Evolutionary conservation across 2,888 invertebrate genomes (phyloP).

Genomic region (Nomada fucata): DNA sequence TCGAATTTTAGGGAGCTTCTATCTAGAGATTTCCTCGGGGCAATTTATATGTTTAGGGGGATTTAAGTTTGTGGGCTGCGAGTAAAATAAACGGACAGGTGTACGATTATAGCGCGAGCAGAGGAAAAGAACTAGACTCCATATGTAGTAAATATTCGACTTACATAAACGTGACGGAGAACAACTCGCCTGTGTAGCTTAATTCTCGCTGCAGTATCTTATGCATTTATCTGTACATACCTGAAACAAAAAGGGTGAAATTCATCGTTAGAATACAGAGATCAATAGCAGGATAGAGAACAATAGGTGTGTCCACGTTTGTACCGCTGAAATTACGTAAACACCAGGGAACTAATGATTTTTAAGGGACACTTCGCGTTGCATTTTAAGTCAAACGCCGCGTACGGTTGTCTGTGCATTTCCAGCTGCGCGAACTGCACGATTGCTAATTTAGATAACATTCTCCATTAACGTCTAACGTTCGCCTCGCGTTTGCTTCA

Average conservation of each 20-base stretch:
- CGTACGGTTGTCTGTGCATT: neutral
- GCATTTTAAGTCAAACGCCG: neutral
- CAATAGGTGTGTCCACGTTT: neutral
- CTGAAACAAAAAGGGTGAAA: constrained; percentile 64
- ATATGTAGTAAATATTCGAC: neutral
- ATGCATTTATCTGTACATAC: constrained; percentile 57
- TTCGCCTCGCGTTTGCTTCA: neutral
- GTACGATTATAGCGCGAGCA: too few relatives aligned
- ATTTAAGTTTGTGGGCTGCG: neutral
- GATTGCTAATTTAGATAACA: constrained; percentile 25
- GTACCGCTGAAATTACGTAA: neutral
- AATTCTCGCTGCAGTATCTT: too few relatives aligned
- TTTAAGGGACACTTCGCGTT: neutral
- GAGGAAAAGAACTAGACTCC: too few relatives aligned
- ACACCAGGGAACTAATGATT: neutral
- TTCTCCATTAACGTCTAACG: neutral
- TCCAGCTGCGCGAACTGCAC: neutral
- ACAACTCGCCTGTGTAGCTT: too few relatives aligned
- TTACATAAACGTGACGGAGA: neutral
- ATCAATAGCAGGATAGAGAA: neutral
- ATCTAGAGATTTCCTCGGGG: neutral
- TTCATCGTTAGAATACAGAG: neutral
- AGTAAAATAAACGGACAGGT: neutral
- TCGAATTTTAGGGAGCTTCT: constrained; percentile 5
- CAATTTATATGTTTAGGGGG: neutral